Conservation (phyloP, 1,140 invertebrate genomes). For the Drosophila santomea region DNA sequence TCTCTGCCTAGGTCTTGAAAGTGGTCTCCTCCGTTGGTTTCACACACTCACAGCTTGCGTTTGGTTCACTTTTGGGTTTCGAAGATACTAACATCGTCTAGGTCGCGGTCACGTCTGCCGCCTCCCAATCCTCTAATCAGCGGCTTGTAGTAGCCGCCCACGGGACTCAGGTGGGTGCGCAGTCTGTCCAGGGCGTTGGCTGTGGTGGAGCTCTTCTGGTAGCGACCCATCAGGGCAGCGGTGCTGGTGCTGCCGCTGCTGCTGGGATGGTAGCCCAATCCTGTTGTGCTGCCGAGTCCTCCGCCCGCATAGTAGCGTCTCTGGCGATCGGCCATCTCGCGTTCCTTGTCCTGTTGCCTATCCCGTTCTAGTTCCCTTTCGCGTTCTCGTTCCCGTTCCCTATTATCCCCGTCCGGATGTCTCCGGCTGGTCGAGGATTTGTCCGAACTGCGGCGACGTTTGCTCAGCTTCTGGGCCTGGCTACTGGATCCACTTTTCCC, state of each 20-base stretch:
- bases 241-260: constrained; percentile 42
- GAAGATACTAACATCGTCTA: constrained; percentile 78
- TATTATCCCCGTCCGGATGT: constrained; percentile 58
- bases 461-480: constrained; percentile 51
- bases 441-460: constrained; percentile 71
- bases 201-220: constrained; percentile 79
- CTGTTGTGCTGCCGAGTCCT: constrained; percentile 46
- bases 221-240: constrained; percentile 60
- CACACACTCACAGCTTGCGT: constrained; percentile 29
- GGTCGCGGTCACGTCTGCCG: constrained; percentile 48
- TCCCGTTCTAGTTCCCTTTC: constrained; percentile 30
- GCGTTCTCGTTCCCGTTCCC: constrained; percentile 35
- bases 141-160: constrained; percentile 82
- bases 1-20: constrained; percentile 3
- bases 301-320: constrained; percentile 77
- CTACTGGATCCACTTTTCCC: constrained; percentile 29
- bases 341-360: constrained; percentile 38
- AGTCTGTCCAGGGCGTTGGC: constrained; percentile 80
- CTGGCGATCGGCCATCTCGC: constrained; percentile 78
- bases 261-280: constrained; percentile 43
- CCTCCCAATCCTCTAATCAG: constrained; percentile 71
- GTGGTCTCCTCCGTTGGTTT: constrained; percentile 33
- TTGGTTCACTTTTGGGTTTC: background rate
- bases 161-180: constrained; percentile 81
- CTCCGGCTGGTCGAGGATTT: constrained; percentile 61